These are phyloP conservation scores for Ptychoptera albimana DNA, from an alignment of 2,888 invertebrate species.

Conservation along the genomic window DNA sequence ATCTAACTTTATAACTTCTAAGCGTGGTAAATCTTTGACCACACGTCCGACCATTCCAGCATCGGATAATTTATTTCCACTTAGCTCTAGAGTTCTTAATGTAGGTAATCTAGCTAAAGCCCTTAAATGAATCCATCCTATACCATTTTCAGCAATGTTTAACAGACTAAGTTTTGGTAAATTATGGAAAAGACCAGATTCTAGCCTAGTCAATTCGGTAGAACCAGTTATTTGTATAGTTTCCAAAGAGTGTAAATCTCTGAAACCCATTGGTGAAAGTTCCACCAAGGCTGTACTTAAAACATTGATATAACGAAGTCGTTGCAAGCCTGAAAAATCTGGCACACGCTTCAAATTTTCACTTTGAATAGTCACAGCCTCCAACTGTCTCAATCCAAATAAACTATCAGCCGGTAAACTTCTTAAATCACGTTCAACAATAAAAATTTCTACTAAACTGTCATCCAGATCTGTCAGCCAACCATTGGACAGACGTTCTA, in stretches of 20 bases:
- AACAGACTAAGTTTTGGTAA: conserved; percentile 49
- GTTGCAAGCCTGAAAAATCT: conserved; percentile 49
- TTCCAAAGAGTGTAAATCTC: conserved; percentile 53
- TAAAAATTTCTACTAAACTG: conserved; percentile 62
- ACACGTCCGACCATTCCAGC: conserved; percentile 69
- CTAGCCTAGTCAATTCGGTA: conserved; percentile 45
- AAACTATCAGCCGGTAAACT: conserved; percentile 66
- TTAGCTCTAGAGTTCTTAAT: conserved; percentile 50
- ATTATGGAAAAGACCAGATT: conserved; percentile 55
- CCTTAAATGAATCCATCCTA: conserved; percentile 63
- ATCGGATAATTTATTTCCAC: conserved; percentile 57
- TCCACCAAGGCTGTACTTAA: conserved; percentile 50
- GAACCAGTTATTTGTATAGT: conserved; percentile 59
- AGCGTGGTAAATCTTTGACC: conserved; percentile 53
- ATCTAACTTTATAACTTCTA: conserved; percentile 54
- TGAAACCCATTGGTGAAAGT: conserved; percentile 50
- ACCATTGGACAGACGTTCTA: conserved; percentile 64
- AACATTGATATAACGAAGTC: conserved; percentile 56
- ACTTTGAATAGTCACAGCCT: conserved; percentile 71
- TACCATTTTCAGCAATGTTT: conserved; percentile 61
- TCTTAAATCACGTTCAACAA: conserved; percentile 68
- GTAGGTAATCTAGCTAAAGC: conserved; percentile 51
- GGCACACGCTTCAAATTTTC: conserved; percentile 61
- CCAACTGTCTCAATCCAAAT: conserved; percentile 52
- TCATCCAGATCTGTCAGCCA: conserved; percentile 68